Evolutionary conservation across 2,888 invertebrate species (phyloP), one percentile per base, ranked within the genome.

Genomic region (Papilio demoleus): DNA sequence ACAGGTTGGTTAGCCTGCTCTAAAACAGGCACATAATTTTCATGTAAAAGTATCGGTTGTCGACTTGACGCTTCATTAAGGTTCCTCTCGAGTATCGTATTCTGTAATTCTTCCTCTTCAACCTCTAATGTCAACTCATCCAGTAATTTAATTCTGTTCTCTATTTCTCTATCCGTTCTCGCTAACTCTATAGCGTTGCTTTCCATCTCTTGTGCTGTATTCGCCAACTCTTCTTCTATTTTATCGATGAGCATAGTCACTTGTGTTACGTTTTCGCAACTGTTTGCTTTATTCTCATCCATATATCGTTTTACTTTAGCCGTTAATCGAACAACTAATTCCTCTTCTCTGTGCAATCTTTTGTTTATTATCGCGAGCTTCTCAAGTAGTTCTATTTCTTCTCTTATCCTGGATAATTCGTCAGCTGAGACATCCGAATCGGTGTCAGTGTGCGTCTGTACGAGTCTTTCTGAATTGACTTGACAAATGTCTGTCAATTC

Each of bases 291-390:
- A 61, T 93, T 91, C 73, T 93, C 93, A 59, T 93, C 93, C 76
- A 90, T 88, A 76, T 94, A 94, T 71, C 94, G 87, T 75, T 94
- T 94, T 5, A 95, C 93, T 84, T 95, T 95, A 3, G 94, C 93
- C 38, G 94, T 94, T 45, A 97, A 81, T 74, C 96, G 92, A 4
- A 96, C 94, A 2, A 97, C 91, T 68, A 94, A 87, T 81, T 96
- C 96, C 80, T 96, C 96, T 81, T 96, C 96, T 68, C 94, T 93
- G 69, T 96, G 94, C 68, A 97, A 86, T 77, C 94, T 93, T 80
- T 96, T 95, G 82, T 97, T 96, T 31, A 96, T 89, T 65, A 95
- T 94, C 27, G 95, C 94, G 61, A 97, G 93, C 83, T 94, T 95
- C 78, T 97, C 96, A 77, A 96, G 88, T 74, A 96, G 90, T 76